Evolutionary conservation across 2,797 vertebrate genomes (phyloP).

Genomic region (Mus caroli): DNA sequence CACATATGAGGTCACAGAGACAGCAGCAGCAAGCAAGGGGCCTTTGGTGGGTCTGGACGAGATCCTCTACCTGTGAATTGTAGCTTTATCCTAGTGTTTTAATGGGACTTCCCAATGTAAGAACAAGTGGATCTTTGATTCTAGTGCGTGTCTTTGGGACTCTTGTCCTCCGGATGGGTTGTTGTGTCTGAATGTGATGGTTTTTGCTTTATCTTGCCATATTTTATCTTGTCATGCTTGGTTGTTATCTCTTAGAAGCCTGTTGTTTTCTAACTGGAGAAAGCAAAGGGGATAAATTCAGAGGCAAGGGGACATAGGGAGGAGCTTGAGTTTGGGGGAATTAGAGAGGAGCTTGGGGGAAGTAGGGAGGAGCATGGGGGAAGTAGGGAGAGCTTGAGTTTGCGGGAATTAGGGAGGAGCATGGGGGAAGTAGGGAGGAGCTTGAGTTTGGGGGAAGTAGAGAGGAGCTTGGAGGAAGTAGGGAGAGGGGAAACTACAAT

Average conservation of each 20-base stretch:
- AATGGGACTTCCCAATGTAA: neutral
- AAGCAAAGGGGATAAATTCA: neutral
- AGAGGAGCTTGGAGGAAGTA: neutral
- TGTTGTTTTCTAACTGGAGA: neutral
- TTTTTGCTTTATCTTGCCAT: neutral
- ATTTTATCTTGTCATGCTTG: neutral
- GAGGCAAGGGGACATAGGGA: neutral
- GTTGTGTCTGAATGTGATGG: accelerated
- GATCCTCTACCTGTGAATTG: neutral
- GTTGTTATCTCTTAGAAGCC: neutral
- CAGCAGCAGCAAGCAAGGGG: neutral
- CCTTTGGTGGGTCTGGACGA: too few species aligned
- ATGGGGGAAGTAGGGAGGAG: too few species aligned
- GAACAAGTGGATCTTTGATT: neutral
- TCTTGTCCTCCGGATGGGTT: neutral
- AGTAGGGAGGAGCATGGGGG: too few species aligned
- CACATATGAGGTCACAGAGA: neutral
- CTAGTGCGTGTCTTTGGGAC: neutral
- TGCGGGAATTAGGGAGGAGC: neutral
- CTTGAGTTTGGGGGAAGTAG: neutral
- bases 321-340: too few species aligned
- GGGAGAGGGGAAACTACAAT: neutral
- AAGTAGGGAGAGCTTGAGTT: too few species aligned
- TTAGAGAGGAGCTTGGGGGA: too few species aligned
- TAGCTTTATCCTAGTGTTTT: neutral